Percentiles rank a stretch among this genome's conserved stretches.
Conservation (phyloP, 2,797 vertebrate species). For the Pantherophis alleghaniensis region DNA sequence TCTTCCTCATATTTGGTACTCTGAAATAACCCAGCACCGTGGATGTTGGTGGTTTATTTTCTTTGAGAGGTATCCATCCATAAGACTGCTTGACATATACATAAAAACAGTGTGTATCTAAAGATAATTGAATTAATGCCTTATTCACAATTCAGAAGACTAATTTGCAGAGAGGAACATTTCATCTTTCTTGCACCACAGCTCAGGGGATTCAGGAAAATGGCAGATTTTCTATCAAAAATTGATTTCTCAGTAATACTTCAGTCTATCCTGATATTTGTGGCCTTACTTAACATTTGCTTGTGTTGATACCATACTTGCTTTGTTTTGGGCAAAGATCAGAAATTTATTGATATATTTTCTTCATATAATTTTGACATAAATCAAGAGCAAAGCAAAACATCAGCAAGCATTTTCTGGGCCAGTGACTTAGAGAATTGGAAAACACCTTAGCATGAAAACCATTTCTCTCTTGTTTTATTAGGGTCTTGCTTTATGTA, state of each 20-base stretch:
- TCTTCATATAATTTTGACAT: neutral
- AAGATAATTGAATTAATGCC: neutral
- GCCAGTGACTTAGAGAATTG: neutral
- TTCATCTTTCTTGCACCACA: neutral
- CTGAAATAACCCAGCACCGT: rapidly evolving
- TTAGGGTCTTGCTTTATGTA: neutral
- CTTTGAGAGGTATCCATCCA: neutral
- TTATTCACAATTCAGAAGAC: neutral
- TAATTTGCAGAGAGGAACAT: neutral
- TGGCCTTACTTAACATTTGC: neutral
- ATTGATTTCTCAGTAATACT: neutral
- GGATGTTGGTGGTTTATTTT: neutral
- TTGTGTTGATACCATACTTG: neutral
- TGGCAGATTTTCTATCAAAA: neutral
- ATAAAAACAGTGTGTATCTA: neutral
- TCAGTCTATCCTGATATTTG: neutral
- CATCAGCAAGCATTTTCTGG: neutral
- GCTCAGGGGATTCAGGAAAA: neutral
- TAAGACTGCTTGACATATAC: neutral
- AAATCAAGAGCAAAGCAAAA: neutral
- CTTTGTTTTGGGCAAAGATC: neutral
- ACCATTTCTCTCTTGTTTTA: neutral
- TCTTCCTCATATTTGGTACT: neutral
- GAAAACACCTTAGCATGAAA: neutral
- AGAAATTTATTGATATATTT: neutral